These are phyloP conservation scores for Sparidentex hasta DNA, from an alignment of 2,797 vertebrate species.

Conservation along the genomic window DNA sequence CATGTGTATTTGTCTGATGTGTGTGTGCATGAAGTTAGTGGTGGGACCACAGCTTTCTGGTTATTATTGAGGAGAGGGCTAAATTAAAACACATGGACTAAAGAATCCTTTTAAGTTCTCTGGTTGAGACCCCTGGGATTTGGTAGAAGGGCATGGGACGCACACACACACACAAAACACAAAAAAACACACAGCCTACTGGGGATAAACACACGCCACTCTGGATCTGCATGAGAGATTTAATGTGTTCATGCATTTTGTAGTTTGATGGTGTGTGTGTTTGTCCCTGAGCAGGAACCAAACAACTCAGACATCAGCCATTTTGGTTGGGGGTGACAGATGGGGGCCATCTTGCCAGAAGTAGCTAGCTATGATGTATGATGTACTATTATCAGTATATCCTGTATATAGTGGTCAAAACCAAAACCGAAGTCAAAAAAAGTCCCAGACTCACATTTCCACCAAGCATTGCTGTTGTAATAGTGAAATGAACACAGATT, in stretches of 20 bases:
- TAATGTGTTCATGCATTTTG: slow-evolving; percentile 64
- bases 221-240: slow-evolving; percentile 64
- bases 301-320: slow-evolving; percentile 60
- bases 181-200: slow-evolving; percentile 35
- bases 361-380: slow-evolving; percentile 20
- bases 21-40: slow-evolving; percentile 42
- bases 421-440: background rate
- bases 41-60: slow-evolving; percentile 63
- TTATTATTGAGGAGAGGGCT: slow-evolving; percentile 70
- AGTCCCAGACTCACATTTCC: background rate
- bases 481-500: background rate
- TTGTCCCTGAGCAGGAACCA: slow-evolving; percentile 57
- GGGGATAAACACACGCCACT: slow-evolving; percentile 70
- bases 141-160: slow-evolving; percentile 40
- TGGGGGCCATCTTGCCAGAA: slow-evolving; percentile 65
- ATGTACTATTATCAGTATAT: slow-evolving; percentile 7
- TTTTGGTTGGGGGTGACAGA: slow-evolving; percentile 61
- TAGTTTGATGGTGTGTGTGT: slow-evolving; percentile 51
- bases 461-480: background rate
- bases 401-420: background rate
- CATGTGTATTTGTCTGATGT: slow-evolving; percentile 46
- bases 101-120: slow-evolving; percentile 76
- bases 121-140: slow-evolving; percentile 56
- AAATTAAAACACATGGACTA: slow-evolving; percentile 77
- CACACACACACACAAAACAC: slow-evolving; percentile 24